Evolutionary conservation across 2,113 vertebrate species (phyloP).

Genomic region (Gopherus flavomarginatus): DNA sequence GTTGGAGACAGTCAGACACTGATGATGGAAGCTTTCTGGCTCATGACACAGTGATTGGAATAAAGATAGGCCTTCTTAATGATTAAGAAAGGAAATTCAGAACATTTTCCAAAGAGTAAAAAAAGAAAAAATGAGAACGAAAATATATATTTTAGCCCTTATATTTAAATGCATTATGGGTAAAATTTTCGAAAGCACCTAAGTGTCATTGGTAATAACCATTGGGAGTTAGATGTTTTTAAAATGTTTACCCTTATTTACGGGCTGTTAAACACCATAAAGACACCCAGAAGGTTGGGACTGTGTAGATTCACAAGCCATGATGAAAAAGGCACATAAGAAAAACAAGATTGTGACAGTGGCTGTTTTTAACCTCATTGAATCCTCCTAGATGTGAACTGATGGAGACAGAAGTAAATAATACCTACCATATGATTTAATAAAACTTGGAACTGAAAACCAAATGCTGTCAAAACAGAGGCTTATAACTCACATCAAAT

Average conservation of each 20-base stretch:
- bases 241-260: neutral
- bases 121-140: neutral
- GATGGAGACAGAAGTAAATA: neutral
- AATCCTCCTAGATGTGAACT: neutral
- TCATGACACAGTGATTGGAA: neutral
- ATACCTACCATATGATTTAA: neutral
- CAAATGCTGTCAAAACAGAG: neutral
- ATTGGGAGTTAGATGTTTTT: neutral
- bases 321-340: neutral
- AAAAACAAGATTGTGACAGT: neutral
- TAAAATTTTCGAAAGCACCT: neutral
- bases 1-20: neutral
- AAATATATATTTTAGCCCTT: neutral
- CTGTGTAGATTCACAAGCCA: neutral
- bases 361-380: neutral
- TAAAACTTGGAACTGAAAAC: neutral
- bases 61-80: neutral
- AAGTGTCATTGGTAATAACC: neutral
- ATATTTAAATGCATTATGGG: neutral
- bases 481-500: neutral
- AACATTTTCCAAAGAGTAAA: neutral
- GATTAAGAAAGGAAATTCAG: neutral
- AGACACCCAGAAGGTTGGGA: neutral
- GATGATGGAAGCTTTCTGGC: neutral
- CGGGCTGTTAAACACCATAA: neutral